Percentiles rank a stretch among this genome's conserved stretches.
These are phyloP conservation scores for Ochropleura plecta DNA, from an alignment of 2,888 invertebrate genomes.

Conservation along the genomic window DNA sequence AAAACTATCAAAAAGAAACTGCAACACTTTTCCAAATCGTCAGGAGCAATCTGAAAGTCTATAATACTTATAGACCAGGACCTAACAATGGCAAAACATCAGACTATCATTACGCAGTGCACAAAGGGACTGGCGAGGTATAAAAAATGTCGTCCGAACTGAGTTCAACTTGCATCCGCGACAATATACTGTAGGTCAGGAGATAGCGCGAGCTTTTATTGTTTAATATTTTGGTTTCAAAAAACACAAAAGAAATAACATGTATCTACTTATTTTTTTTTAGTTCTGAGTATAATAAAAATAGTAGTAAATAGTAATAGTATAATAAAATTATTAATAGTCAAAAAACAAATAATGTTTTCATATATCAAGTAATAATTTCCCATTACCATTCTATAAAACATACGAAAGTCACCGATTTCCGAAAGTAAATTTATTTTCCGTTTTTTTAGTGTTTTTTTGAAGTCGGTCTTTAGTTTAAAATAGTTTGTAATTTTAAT, in stretches of 20 bases:
- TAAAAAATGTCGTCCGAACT: slow-evolving; percentile 58
- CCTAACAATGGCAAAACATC: slow-evolving; percentile 49
- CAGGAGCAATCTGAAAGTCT: slow-evolving; percentile 11
- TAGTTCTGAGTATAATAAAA: not conserved
- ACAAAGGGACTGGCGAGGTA: slow-evolving; percentile 61
- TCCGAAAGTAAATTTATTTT: no score
- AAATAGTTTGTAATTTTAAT: no score
- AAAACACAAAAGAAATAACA: not conserved
- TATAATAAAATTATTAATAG: no score
- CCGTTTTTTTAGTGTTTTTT: no score
- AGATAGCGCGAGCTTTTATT: not conserved
- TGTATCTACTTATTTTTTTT: not conserved
- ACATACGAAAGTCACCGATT: no score
- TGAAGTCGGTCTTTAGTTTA: no score
- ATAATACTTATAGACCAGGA: slow-evolving; percentile 5
- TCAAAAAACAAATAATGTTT: not conserved
- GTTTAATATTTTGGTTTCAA: not conserved
- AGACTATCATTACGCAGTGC: slow-evolving; percentile 61
- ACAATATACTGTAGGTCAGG: slow-evolving; percentile 59
- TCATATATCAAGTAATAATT: not conserved
- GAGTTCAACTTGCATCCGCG: slow-evolving; percentile 62
- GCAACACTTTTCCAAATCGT: not conserved
- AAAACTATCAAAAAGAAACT: not conserved
- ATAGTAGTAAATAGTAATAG: no score
- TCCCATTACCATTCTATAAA: no score